Conservation (phyloP, 2,888 invertebrate species). For the Cyrtodaria siliqua region DNA sequence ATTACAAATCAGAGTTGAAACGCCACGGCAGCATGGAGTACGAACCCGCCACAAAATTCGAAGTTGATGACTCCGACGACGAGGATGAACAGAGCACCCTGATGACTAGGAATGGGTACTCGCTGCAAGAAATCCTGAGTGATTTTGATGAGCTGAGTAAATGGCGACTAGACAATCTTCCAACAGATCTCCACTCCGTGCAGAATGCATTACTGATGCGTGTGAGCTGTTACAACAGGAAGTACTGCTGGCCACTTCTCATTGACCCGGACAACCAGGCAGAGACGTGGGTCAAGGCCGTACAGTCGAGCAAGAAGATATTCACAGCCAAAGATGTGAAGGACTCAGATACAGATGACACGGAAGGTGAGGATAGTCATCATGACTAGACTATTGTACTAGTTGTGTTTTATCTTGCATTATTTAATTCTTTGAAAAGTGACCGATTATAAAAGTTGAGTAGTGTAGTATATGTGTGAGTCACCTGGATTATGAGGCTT, state of each 20-base stretch:
- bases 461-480: too few species aligned
- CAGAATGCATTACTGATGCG: constrained; percentile 84
- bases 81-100: constrained; percentile 77
- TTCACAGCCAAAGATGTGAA: constrained; percentile 76
- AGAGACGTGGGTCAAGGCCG: constrained; percentile 81
- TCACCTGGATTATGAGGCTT: too few species aligned
- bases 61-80: constrained; percentile 75
- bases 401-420: too few species aligned
- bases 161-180: constrained; percentile 81
- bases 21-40: constrained; percentile 78
- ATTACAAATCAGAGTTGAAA: constrained; percentile 79
- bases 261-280: constrained; percentile 84
- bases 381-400: too few species aligned
- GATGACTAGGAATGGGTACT: constrained; percentile 76
- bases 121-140: constrained; percentile 73
- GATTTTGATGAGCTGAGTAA: constrained; percentile 80
- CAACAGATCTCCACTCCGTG: constrained; percentile 82
- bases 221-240: constrained; percentile 78
- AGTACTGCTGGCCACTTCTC: constrained; percentile 83
- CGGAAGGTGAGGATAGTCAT: constrained; percentile 51
- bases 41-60: constrained; percentile 68
- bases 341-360: constrained; percentile 63
- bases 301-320: constrained; percentile 77
- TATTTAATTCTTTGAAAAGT: too few species aligned
- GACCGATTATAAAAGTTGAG: too few species aligned